Evolutionary conservation across 2,888 invertebrate species (phyloP).

Genomic region (Pseudococcus longispinus): DNA sequence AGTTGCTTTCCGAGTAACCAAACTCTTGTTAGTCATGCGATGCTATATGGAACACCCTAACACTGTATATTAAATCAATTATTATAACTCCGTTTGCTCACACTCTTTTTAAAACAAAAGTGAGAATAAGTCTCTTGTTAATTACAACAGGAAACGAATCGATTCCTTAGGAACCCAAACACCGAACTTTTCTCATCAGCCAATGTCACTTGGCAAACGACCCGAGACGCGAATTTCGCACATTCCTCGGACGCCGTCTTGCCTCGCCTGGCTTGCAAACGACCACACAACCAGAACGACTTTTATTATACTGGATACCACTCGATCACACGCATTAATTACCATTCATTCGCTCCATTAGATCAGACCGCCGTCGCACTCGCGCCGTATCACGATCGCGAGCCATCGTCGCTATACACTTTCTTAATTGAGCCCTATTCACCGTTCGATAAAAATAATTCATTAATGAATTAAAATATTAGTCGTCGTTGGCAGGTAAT

Average conservation of each 20-base stretch:
- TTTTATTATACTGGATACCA: constrained; percentile 17
- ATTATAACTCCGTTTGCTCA: too few relatives aligned
- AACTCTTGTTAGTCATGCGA: too few relatives aligned
- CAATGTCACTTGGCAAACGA: neutral
- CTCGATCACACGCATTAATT: constrained; percentile 26
- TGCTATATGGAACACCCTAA: too few relatives aligned
- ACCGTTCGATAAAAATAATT: neutral
- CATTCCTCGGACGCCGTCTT: neutral
- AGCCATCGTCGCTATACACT: neutral
- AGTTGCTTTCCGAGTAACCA: too few relatives aligned
- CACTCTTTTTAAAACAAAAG: too few relatives aligned
- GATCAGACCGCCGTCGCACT: neutral
- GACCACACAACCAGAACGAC: constrained; percentile 19
- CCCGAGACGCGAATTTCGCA: neutral
- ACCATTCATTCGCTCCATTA: constrained; percentile 23
- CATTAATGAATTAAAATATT: constrained; percentile 1
- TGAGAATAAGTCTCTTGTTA: neutral
- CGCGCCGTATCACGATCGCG: neutral
- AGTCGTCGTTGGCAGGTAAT: neutral
- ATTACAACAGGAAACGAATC: neutral
- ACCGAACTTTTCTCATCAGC: neutral
- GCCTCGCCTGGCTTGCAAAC: neutral
- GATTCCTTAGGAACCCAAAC: neutral
- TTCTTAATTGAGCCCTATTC: constrained; percentile 15
- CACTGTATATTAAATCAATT: too few relatives aligned